phyloP scores from a whole-genome alignment of 2,797 vertebrate species.

The Gallinago stenura region DNA sequence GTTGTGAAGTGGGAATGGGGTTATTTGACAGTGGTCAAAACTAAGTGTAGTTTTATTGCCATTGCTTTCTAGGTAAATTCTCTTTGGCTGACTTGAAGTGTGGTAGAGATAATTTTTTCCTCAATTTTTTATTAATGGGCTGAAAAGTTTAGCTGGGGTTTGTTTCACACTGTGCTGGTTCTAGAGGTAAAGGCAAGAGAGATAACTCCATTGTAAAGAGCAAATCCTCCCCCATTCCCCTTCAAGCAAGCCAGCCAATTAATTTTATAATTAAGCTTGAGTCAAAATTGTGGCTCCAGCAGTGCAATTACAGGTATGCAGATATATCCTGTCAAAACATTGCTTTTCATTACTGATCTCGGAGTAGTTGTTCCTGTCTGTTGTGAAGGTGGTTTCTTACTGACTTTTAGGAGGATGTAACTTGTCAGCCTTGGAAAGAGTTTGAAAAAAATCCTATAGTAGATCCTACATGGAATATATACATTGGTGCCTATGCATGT shows the following conservation, averaged over 20 bases:
- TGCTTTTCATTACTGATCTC: background rate
- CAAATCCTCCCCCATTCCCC: background rate
- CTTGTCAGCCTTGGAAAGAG: background rate
- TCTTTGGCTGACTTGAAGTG: background rate
- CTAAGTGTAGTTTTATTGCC: background rate
- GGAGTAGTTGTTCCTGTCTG: background rate
- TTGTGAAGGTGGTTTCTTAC: background rate
- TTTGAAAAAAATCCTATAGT: background rate
- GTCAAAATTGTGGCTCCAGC: background rate
- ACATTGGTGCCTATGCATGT: background rate
- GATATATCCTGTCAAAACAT: conserved; percentile 12
- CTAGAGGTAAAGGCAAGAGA: background rate
- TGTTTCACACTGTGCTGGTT: background rate
- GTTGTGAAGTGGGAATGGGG: background rate
- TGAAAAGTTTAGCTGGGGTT: background rate
- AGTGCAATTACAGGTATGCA: conserved; percentile 7
- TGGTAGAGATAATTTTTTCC: background rate
- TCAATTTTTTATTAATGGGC: background rate
- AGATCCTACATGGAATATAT: background rate
- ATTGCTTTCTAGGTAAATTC: background rate
- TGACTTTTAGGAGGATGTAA: background rate
- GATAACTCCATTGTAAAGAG: background rate
- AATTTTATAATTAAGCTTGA: conserved; percentile 6
- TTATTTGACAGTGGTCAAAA: background rate
- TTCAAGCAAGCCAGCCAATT: background rate